A percentile compares a stretch with the other conserved stretches of the same genome.
Evolutionary conservation across 2,888 invertebrate genomes (phyloP).

Genomic region (Pharmacophagus antenor): DNA sequence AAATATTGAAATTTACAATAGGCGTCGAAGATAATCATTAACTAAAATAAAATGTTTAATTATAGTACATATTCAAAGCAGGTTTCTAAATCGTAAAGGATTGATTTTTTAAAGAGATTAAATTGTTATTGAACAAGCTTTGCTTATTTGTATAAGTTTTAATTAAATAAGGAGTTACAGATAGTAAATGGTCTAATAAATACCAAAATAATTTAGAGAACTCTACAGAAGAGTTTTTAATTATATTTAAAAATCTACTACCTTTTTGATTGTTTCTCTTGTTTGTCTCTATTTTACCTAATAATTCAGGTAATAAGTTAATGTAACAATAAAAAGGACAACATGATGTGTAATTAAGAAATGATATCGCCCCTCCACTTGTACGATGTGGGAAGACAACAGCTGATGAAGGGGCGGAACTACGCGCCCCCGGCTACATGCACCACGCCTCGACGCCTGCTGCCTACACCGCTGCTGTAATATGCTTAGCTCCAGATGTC

Average conservation of each 20-base stretch:
- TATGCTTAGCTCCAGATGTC: slow-evolving; percentile 11
- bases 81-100: slow-evolving; percentile 1
- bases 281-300: background rate
- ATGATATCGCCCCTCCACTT: slow-evolving; percentile 18
- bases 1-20: slow-evolving; percentile 47
- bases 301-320: background rate
- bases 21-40: slow-evolving; percentile 49
- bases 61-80: slow-evolving; percentile 52
- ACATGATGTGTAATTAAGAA: slow-evolving; percentile 25
- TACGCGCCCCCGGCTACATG: slow-evolving; percentile 47
- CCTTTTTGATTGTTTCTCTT: too few species aligned
- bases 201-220: background rate
- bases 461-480: slow-evolving; percentile 33
- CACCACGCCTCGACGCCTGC: slow-evolving; percentile 69
- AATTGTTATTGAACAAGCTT: background rate
- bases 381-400: slow-evolving; percentile 53
- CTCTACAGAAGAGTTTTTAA: background rate
- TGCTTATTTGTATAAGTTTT: background rate
- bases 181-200: too few species aligned
- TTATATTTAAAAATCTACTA: background rate
- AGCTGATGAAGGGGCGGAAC: slow-evolving; percentile 48
- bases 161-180: too few species aligned
- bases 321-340: slow-evolving; percentile 7
- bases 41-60: slow-evolving; percentile 53
- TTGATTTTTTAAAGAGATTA: slow-evolving; percentile 15